A percentile compares a stretch with the other conserved stretches of the same genome.
Evolutionary conservation across 2,888 invertebrate genomes (phyloP).

Genomic region (Tortricodes alternella): DNA sequence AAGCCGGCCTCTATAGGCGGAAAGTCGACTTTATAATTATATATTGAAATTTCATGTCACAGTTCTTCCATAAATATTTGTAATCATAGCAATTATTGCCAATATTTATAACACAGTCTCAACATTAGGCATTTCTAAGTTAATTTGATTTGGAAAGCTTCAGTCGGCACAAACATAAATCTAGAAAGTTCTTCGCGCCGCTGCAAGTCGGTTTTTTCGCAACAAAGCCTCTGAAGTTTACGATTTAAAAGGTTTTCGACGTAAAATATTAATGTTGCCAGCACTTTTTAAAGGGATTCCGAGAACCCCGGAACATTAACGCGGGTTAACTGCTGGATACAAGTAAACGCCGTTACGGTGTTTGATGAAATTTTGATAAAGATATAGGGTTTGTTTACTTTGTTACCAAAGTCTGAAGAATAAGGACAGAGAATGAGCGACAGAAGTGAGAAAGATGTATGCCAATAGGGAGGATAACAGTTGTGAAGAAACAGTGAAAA

Average conservation of each 20-base stretch:
- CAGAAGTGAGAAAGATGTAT: neutral
- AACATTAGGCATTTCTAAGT: slow-evolving; percentile 11
- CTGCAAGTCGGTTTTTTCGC: slow-evolving; percentile 63
- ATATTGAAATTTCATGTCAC: no score
- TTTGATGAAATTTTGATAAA: slow-evolving; percentile 14
- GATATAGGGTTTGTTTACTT: neutral
- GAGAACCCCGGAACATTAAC: slow-evolving; percentile 27
- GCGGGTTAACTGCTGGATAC: slow-evolving; percentile 17
- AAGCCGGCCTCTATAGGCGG: no score
- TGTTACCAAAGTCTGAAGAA: neutral
- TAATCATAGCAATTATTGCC: neutral
- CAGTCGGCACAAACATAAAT: slow-evolving; percentile 64
- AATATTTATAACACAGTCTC: neutral
- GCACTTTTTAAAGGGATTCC: slow-evolving; percentile 49
- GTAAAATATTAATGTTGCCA: slow-evolving; percentile 72
- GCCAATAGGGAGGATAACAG: neutral
- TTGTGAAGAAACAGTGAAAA: no score
- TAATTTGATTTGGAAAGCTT: slow-evolving; percentile 42
- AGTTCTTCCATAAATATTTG: neutral
- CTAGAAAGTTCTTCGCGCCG: slow-evolving; percentile 69
- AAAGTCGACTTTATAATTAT: no score
- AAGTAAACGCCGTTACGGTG: slow-evolving; percentile 16
- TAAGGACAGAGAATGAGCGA: no score
- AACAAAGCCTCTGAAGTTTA: slow-evolving; percentile 65
- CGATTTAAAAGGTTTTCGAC: slow-evolving; percentile 77